Percentiles rank a stretch among this genome's conserved stretches.
Evolutionary conservation across 2,888 invertebrate species (phyloP).

Genomic region (Autographa gamma): DNA sequence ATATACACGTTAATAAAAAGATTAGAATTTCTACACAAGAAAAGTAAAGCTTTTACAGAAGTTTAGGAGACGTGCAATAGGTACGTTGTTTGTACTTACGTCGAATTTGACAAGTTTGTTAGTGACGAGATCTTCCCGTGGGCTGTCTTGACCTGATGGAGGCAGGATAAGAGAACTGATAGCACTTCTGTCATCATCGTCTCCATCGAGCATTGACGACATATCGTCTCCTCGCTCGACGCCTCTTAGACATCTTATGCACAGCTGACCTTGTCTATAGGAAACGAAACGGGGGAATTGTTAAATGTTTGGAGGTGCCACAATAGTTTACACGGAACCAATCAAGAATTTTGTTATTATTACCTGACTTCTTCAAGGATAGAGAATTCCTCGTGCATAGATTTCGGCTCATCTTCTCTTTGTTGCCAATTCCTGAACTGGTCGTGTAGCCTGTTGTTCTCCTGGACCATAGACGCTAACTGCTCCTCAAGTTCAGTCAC

Average conservation of each 20-base stretch:
- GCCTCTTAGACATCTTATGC: conserved; percentile 93
- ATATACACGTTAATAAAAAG: conserved; percentile 64
- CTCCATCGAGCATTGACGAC: conserved; percentile 91
- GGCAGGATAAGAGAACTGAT: conserved; percentile 87
- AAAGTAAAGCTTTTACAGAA: conserved; percentile 60
- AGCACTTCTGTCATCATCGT: conserved; percentile 92
- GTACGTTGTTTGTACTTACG: conserved; percentile 77
- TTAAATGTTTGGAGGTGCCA: neutral
- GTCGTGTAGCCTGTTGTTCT: conserved; percentile 92
- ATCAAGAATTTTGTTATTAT: conserved; percentile 40
- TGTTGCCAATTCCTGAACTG: conserved; percentile 90
- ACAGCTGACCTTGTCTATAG: conserved; percentile 94
- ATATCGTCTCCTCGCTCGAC: conserved; percentile 90
- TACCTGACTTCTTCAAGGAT: conserved; percentile 96
- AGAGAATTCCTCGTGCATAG: conserved; percentile 94
- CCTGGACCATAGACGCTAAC: conserved; percentile 91
- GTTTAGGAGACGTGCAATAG: conserved; percentile 42
- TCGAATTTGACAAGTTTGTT: conserved; percentile 89
- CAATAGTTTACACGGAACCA: neutral
- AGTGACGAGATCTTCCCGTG: conserved; percentile 81
- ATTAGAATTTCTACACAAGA: conserved; percentile 64
- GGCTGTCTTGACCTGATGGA: conserved; percentile 81
- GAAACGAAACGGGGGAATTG: conserved; percentile 14
- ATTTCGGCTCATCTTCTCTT: conserved; percentile 93
- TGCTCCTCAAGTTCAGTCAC: conserved; percentile 94